These are phyloP conservation scores for Ciona savignyi DNA, from an alignment of 23 tunicate genomes.

Conservation along the genomic window DNA sequence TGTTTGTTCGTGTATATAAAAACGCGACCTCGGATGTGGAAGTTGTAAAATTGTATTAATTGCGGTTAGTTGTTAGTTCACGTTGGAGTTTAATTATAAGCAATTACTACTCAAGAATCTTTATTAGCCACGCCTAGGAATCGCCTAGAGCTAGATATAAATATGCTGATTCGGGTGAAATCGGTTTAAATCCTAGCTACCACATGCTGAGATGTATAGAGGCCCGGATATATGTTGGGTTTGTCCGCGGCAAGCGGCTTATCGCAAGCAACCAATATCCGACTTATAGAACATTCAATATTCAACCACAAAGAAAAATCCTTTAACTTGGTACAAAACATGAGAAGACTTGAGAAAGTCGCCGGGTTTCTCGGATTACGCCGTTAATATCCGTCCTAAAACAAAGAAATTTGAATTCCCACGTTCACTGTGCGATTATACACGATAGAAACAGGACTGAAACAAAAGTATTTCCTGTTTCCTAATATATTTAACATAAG, in stretches of 20 bases:
- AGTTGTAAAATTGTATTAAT: not conserved
- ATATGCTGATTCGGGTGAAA: not conserved
- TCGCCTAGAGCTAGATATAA: too few relatives aligned
- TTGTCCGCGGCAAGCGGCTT: not conserved
- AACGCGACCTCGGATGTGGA: not conserved
- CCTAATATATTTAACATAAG: too few relatives aligned
- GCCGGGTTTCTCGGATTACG: not conserved
- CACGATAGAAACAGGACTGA: too few relatives aligned
- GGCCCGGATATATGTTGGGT: not conserved
- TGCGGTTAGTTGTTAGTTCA: not conserved
- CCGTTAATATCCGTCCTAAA: not conserved
- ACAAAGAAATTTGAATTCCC: not conserved
- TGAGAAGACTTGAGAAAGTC: not conserved
- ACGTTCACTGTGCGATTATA: not conserved
- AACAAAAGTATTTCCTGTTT: too few relatives aligned
- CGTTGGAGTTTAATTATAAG: too few relatives aligned
- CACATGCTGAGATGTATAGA: not conserved
- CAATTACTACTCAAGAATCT: too few relatives aligned
- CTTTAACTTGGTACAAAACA: not conserved
- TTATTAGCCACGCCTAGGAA: not conserved
- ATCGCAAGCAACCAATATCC: not conserved
- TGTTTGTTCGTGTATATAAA: not conserved
- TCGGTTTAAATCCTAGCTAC: not conserved
- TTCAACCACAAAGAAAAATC: not conserved
- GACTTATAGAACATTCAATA: not conserved